Conservation (phyloP, 2,113 vertebrate species). For the Perca flavescens region DNA sequence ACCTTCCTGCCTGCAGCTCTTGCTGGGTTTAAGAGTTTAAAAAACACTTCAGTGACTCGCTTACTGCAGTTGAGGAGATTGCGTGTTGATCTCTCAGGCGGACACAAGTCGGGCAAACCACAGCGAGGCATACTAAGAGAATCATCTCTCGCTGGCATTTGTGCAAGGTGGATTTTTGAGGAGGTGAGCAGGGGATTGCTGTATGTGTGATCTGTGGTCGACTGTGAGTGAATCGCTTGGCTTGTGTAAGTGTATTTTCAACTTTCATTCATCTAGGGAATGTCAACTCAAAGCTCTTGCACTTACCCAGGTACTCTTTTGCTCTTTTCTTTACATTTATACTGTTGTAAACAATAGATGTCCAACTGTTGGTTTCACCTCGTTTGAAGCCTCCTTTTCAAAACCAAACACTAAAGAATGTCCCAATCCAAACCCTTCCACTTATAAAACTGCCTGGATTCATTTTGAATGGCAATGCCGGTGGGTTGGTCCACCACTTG, state of each 20-base stretch:
- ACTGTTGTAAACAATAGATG: background rate
- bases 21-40: constrained; percentile 33
- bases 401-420: background rate
- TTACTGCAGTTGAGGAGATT: constrained; percentile 36
- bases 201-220: constrained; percentile 22
- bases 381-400: background rate
- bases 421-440: background rate
- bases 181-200: constrained; percentile 8
- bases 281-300: background rate
- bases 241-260: background rate
- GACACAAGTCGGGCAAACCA: constrained; percentile 42
- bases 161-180: constrained; percentile 28
- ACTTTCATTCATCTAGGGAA: constrained; percentile 14
- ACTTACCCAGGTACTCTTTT: background rate
- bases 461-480: background rate
- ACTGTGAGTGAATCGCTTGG: background rate
- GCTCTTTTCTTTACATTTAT: constrained; percentile 1
- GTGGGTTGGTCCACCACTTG: background rate
- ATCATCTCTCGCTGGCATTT: constrained; percentile 54
- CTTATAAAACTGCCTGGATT: background rate
- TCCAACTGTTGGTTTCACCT: background rate
- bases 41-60: constrained; percentile 47
- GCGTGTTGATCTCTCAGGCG: constrained; percentile 44
- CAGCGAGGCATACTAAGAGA: constrained; percentile 50
- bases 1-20: constrained; percentile 29